Evolutionary conservation across 2,888 invertebrate genomes (phyloP), one percentile per base, ranked within the genome.

Genomic region (Phaonia tiefii): DNA sequence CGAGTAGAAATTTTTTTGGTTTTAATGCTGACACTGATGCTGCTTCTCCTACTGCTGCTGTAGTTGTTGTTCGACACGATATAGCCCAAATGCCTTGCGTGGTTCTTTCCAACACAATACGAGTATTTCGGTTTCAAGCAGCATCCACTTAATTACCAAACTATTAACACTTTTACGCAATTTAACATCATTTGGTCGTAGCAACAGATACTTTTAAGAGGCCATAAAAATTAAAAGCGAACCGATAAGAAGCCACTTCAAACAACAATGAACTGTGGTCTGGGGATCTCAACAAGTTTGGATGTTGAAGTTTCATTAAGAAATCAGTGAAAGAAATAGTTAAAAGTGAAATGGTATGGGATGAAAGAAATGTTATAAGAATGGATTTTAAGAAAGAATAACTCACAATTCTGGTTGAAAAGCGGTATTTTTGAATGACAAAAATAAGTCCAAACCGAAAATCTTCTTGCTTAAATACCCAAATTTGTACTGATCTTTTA

Each of bases 141-240:
- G 71, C 54, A 42, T 2, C 31, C 63, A 72, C 63, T 75, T 81
- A 81, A 81, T 81, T 60, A 69, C 67, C 69, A 71, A 72, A 22
- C 81, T 81, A 81, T 81, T 81, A 81, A 75, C 81, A 81, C 81
- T 79, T 78, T 75, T 75, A 79, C 71, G 69, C 81, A 81, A 81
- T 72, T 75, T 72, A 81, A 65, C 81, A 78, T 65, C 71, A 78
- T 72, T 80, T 72, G 49, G 26, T 46, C 56, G 22, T 22, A 56
- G 60, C 44, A 74, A 60, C 66, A 80, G 80, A 44, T 73, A 15
- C 67, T 51, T 66, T 67, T 60, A 74, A 77, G 70, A 31, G 66
- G 60, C 67, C 71, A 25, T 17, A 70, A 49, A 73, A 73, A 58
- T 69, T 69, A 49, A 25, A 25, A 65, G 15, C 56, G 26, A 70